These are phyloP conservation scores for Monoplex corrugatus DNA, from an alignment of 2,888 invertebrate species.

Conservation along the genomic window DNA sequence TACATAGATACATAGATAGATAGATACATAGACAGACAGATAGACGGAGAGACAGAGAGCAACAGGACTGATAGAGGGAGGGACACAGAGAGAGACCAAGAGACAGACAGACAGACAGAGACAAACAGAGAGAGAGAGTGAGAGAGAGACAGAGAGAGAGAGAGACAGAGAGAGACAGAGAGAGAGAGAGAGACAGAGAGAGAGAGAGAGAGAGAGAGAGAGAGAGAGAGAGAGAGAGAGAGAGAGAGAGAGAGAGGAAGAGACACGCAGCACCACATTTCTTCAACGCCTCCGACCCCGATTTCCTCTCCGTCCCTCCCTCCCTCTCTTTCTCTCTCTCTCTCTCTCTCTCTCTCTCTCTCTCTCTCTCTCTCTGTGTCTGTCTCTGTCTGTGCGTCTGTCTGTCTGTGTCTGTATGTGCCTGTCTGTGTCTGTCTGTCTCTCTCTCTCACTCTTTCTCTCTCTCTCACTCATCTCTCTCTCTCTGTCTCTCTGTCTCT, in stretches of 20 bases:
- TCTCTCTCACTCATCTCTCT: constrained; percentile 28
- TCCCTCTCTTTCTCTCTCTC: neutral
- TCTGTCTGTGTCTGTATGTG: neutral
- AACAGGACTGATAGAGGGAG: neutral
- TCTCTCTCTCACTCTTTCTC: no score
- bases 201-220: neutral
- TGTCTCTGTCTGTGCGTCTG: constrained; percentile 8
- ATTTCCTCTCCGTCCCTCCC: neutral
- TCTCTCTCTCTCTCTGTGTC: constrained; percentile 37
- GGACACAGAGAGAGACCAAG: neutral
- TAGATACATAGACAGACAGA: neutral
- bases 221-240: neutral
- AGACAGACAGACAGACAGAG: neutral
- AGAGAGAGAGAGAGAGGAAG: neutral
- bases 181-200: neutral
- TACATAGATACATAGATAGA: no score
- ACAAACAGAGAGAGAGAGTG: neutral
- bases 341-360: constrained; percentile 37
- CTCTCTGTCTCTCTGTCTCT: constrained; percentile 25
- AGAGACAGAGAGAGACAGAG: no score
- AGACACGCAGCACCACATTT: neutral
- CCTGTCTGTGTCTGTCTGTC: neutral
- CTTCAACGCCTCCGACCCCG: neutral
- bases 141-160: neutral
- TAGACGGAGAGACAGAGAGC: no score